Percentiles rank a stretch among this genome's conserved stretches.
These are phyloP conservation scores for Danio jaintianensis DNA, from an alignment of 2,797 vertebrate species.

Conservation along the genomic window DNA sequence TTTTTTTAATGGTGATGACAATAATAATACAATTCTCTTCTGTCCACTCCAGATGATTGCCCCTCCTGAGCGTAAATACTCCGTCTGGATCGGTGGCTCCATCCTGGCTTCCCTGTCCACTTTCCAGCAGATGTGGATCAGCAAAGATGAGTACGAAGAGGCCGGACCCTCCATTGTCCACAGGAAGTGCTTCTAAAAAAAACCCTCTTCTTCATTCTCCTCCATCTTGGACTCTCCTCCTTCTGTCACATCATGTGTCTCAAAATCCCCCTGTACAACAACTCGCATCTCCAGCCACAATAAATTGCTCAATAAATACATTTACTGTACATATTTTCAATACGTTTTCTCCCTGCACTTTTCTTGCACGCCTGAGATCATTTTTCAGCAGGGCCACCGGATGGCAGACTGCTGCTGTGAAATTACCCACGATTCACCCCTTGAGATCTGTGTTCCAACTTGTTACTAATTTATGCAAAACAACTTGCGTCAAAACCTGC, in stretches of 20 bases:
- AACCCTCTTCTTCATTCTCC: not conserved
- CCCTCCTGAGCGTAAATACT: constrained; percentile 70
- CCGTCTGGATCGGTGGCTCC: constrained; percentile 71
- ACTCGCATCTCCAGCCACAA: constrained; percentile 19
- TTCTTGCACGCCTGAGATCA: not conserved
- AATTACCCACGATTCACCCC: not conserved
- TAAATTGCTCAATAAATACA: constrained; percentile 52
- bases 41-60: constrained; percentile 66
- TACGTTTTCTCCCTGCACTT: not conserved
- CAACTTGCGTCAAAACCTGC: constrained; percentile 6
- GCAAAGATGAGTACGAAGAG: constrained; percentile 71
- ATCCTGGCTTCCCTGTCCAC: constrained; percentile 72
- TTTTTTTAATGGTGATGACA: not conserved
- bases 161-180: constrained; percentile 69
- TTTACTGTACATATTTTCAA: constrained; percentile 45
- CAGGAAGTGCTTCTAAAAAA: constrained; percentile 69
- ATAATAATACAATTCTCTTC: not conserved
- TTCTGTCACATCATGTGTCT: not conserved
- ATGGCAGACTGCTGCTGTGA: constrained; percentile 56
- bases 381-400: constrained; percentile 50
- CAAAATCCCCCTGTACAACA: constrained; percentile 35
- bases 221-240: constrained; percentile 13
- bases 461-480: constrained; percentile 17
- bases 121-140: constrained; percentile 74
- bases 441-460: constrained; percentile 15